A percentile compares a stretch with the other conserved stretches of the same genome.
These are phyloP conservation scores for Gambusia affinis DNA, from an alignment of 2,113 vertebrate genomes.

Conservation along the genomic window DNA sequence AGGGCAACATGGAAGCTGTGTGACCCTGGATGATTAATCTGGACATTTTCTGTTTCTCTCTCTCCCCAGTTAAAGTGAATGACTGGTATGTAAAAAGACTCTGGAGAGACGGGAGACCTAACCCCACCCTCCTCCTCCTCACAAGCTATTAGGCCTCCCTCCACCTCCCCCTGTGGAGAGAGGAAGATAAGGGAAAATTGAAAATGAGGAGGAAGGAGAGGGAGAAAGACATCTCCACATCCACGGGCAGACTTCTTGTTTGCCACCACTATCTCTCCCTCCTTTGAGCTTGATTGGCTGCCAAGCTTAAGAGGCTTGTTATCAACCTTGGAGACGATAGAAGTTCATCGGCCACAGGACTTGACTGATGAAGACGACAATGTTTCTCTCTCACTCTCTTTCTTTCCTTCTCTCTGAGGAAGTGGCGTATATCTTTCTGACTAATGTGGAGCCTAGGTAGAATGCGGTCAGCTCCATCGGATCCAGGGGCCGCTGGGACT, in stretches of 20 bases:
- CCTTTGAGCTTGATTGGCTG: slow-evolving; percentile 75
- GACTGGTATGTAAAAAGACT: slow-evolving; percentile 69
- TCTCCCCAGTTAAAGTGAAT: slow-evolving; percentile 52
- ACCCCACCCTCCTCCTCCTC: neutral
- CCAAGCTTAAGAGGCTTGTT: slow-evolving; percentile 71
- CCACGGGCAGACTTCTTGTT: slow-evolving; percentile 56
- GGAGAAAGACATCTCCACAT: slow-evolving; percentile 55
- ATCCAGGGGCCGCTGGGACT: slow-evolving; percentile 51
- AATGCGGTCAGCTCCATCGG: slow-evolving; percentile 62
- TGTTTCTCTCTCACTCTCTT: slow-evolving; percentile 27
- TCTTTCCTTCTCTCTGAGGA: slow-evolving; percentile 29
- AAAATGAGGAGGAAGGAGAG: slow-evolving; percentile 66
- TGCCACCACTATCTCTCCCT: slow-evolving; percentile 64
- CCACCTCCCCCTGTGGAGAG: slow-evolving; percentile 66
- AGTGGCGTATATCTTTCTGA: slow-evolving; percentile 67
- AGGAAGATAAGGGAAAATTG: slow-evolving; percentile 74
- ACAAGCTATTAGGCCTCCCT: slow-evolving; percentile 72
- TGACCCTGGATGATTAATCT: slow-evolving; percentile 70
- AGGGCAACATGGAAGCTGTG: slow-evolving; percentile 60
- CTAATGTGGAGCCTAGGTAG: slow-evolving; percentile 68
- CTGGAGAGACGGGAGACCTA: slow-evolving; percentile 37
- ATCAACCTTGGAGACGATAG: slow-evolving; percentile 72
- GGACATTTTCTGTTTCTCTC: slow-evolving; percentile 20
- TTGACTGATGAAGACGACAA: slow-evolving; percentile 62
- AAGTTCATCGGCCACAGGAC: slow-evolving; percentile 65